These are phyloP conservation scores for Diachasma alloeum DNA, from an alignment of 1,140 invertebrate species.

Conservation along the genomic window DNA sequence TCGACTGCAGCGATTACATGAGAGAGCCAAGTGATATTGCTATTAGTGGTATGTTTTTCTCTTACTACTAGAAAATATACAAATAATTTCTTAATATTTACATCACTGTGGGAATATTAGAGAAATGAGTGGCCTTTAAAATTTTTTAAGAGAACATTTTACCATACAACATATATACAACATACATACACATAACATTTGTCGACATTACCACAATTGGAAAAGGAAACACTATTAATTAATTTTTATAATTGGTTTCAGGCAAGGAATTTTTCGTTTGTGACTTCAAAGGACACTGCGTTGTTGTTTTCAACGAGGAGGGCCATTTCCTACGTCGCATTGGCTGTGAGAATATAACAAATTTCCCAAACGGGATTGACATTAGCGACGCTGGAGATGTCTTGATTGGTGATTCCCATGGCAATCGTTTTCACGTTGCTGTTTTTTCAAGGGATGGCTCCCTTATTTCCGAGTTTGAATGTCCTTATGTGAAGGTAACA, in stretches of 20 bases:
- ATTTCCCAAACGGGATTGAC: slow-evolving; percentile 97
- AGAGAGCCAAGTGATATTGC: slow-evolving; percentile 96
- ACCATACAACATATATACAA: no score
- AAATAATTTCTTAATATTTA: no score
- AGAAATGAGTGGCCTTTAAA: no score
- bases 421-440: slow-evolving; percentile 96
- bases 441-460: slow-evolving; percentile 89
- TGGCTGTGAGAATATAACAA: slow-evolving; percentile 93
- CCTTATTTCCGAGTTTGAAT: slow-evolving; percentile 93
- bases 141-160: no score
- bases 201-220: no score
- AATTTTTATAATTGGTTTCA: slow-evolving; percentile 57
- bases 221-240: background rate
- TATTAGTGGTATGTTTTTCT: slow-evolving; percentile 75
- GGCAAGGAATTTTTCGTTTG: slow-evolving; percentile 96
- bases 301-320: slow-evolving; percentile 93
- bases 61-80: no score
- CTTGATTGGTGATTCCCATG: slow-evolving; percentile 95
- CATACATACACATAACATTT: no score
- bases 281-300: slow-evolving; percentile 97
- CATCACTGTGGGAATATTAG: no score
- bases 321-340: slow-evolving; percentile 91
- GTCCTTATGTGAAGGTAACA: slow-evolving; percentile 91
- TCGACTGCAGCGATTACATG: slow-evolving; percentile 97
- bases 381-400: slow-evolving; percentile 96